Conservation (phyloP, 1,140 invertebrate genomes). For the Heliconius congener region DNA sequence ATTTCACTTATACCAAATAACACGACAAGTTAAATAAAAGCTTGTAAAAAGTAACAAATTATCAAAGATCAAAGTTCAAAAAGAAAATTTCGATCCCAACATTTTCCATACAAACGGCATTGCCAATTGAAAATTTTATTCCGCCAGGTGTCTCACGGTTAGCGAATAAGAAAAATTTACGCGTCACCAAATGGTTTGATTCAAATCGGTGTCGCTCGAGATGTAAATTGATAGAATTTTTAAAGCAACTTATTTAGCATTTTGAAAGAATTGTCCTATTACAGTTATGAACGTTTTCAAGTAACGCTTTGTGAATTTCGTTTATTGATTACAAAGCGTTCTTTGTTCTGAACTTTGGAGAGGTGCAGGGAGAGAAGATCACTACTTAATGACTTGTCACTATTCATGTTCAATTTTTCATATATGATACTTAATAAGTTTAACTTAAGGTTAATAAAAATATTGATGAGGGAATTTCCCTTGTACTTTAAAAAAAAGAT, state of each 20-base stretch:
- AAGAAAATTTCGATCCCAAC: not conserved
- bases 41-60: not conserved
- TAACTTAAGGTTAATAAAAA: too few relatives aligned
- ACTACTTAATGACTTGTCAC: too few relatives aligned
- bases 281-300: not conserved
- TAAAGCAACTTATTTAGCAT: conserved; percentile 15
- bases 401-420: too few relatives aligned
- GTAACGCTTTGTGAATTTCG: not conserved
- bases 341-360: not conserved
- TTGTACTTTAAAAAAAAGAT: too few relatives aligned
- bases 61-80: not conserved
- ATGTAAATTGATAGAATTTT: conserved; percentile 25
- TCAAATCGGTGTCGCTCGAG: conserved; percentile 23
- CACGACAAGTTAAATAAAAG: not conserved
- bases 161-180: conserved; percentile 25
- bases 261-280: not conserved
- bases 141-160: conserved; percentile 20
- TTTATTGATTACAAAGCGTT: not conserved
- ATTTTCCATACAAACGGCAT: conserved; percentile 20
- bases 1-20: too few relatives aligned
- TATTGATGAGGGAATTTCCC: too few relatives aligned
- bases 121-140: conserved; percentile 27
- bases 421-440: too few relatives aligned
- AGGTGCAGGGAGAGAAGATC: too few relatives aligned
- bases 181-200: conserved; percentile 21